Base-by-base conservation (phyloP, 2,113 vertebrate species). In the Orthonyx spaldingii region DNA sequence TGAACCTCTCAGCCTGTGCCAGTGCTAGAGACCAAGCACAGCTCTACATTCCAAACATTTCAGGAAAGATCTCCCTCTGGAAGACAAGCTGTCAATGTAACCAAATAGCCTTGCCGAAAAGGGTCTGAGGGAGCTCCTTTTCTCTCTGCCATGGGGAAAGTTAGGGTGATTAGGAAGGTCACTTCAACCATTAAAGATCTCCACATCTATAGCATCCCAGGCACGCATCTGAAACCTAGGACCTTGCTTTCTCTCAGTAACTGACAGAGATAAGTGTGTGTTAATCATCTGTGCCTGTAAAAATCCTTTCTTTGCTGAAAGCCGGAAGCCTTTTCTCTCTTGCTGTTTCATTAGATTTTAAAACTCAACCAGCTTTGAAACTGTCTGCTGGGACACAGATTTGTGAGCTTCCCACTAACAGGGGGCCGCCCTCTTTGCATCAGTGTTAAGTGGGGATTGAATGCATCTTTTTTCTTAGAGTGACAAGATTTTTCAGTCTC, bases 401-500 rank as follows among this genome's bases (percentile, higher is more conserved):
- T 30, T 64, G 27, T 56, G 52, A 88, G 30, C 39, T 84, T 85
- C 39, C 23, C 61, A 35, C 66, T 83, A 87, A 22, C 7, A 42
- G 9, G 4, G 3, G 30, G 17, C 35, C 0, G 0, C 8, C 15
- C 16, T 53, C 35, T 70, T 81, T 56, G 33, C 1, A 0, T 35
- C 32, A 84, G 52, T 77, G 17, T 66, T 78, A 56, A 0, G 0
- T n/a, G 64, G 10, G 39, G 14, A 50, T 59, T 65, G 16, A 35
- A 30, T n/a, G 27, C 0, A 0, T 39, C 49, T 63, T 49, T 78
- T 84, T 66, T 27, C n/a, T 28, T 37, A 35, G 30, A 21, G 18
- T 19, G n/a, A 24, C 27, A 47, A 63, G 41, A 41, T 44, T 63
- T 83, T 63, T n/a, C n/a, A n/a, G 13, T 37, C 56, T 77, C 85